Evolutionary conservation across 2,888 invertebrate species (phyloP).

Genomic region (Eumacrocentrus americanus): DNA sequence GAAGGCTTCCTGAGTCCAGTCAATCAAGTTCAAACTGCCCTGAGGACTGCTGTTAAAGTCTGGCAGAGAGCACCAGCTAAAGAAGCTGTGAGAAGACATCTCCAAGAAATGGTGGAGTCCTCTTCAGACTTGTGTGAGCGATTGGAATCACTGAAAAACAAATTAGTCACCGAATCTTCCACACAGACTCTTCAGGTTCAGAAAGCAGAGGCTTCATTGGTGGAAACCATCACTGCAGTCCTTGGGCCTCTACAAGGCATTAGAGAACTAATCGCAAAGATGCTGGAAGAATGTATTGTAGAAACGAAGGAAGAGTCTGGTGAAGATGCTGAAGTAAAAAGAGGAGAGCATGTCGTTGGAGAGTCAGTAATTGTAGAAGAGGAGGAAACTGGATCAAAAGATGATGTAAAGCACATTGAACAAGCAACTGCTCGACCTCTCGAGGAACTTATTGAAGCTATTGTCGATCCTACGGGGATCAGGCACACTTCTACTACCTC

Average conservation of each 20-base stretch:
- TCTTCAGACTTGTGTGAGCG: constrained; percentile 44
- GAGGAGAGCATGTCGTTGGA: constrained; percentile 51
- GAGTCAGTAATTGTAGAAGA: constrained; percentile 49
- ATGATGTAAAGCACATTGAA: constrained; percentile 43
- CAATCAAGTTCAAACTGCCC: constrained; percentile 48
- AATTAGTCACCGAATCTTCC: constrained; percentile 44
- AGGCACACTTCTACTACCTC: constrained; percentile 29
- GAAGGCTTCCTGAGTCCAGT: constrained; percentile 56
- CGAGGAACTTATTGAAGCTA: constrained; percentile 47
- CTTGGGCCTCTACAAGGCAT: constrained; percentile 48
- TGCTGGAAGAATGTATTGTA: constrained; percentile 39
- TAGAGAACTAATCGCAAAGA: constrained; percentile 39
- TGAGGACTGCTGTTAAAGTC: constrained; percentile 41
- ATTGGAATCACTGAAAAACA: constrained; percentile 42
- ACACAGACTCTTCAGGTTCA: constrained; percentile 30
- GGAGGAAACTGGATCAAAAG: constrained; percentile 23
- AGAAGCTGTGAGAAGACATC: constrained; percentile 32
- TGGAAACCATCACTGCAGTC: constrained; percentile 53
- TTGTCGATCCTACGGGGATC: constrained; percentile 38
- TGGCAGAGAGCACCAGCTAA: constrained; percentile 33
- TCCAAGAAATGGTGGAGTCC: constrained; percentile 44
- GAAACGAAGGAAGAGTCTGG: constrained; percentile 13
- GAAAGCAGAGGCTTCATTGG: constrained; percentile 47
- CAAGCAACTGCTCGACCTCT: constrained; percentile 44
- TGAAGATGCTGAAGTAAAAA: constrained; percentile 21